These are phyloP conservation scores for Rhingia rostrata DNA, from an alignment of 2,888 invertebrate species.

Conservation along the genomic window DNA sequence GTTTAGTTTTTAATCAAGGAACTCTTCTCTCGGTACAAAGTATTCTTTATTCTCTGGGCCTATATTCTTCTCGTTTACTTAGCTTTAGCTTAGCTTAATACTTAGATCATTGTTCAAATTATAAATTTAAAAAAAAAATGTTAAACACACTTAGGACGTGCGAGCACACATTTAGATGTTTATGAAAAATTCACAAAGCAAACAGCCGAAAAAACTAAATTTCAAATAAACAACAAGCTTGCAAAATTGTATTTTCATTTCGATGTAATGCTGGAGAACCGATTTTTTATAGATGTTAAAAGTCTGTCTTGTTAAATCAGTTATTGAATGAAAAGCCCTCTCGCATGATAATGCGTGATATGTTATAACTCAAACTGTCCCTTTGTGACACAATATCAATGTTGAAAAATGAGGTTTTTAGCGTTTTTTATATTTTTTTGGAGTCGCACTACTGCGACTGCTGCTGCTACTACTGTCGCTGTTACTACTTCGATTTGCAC, in stretches of 20 bases:
- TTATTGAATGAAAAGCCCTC: too few species aligned
- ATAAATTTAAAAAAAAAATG: constrained; percentile 28
- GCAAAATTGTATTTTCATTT: neutral
- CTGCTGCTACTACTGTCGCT: neutral
- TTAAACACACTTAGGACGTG: neutral
- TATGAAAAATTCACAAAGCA: neutral
- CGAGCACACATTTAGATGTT: constrained; percentile 4
- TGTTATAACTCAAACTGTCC: neutral
- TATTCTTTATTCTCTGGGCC: constrained; percentile 26
- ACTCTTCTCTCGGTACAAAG: neutral
- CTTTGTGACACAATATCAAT: neutral
- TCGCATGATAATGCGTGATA: too few species aligned
- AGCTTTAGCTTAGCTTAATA: constrained; percentile 53
- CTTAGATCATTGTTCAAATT: constrained; percentile 57
- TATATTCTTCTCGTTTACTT: constrained; percentile 26
- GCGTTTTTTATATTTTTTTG: neutral
- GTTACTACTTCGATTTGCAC: neutral
- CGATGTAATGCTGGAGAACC: too few species aligned
- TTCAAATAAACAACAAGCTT: neutral
- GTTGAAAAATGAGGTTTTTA: neutral
- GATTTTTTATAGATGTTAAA: too few species aligned
- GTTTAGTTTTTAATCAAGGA: constrained; percentile 89
- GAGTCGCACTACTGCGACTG: neutral
- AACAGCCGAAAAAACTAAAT: constrained; percentile 17
- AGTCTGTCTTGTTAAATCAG: too few species aligned